Conservation (phyloP, 2,888 invertebrate genomes). For the Meliscaeva auricollis region DNA sequence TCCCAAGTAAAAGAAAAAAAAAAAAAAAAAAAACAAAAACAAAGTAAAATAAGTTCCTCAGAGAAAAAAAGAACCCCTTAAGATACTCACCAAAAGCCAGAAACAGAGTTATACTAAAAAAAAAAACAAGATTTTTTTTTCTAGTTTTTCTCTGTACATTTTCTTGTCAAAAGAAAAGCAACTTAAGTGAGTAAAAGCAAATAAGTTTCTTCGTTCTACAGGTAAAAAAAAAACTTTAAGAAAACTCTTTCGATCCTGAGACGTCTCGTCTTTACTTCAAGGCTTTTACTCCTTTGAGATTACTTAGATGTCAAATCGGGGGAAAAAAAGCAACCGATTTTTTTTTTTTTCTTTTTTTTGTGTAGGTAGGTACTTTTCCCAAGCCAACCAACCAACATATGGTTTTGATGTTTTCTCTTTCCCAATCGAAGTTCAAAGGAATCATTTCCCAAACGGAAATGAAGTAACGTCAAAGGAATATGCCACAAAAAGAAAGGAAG, state of each 20-base stretch:
- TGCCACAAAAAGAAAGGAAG: constrained; percentile 61
- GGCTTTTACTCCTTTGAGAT: constrained; percentile 63
- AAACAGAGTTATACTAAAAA: constrained; percentile 27
- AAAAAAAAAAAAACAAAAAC: not conserved
- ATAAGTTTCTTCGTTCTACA: constrained; percentile 52
- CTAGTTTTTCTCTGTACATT: not conserved
- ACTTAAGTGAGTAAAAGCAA: constrained; percentile 35
- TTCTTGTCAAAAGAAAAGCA: constrained; percentile 15
- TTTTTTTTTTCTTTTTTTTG: constrained; percentile 8
- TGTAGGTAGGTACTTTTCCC: not conserved
- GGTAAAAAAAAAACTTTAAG: constrained; percentile 28
- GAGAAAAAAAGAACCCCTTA: constrained; percentile 6
- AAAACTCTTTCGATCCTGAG: constrained; percentile 8
- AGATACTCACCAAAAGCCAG: constrained; percentile 37
- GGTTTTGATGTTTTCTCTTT: constrained; percentile 71
- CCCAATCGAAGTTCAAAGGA: constrained; percentile 77
- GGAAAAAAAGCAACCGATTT: constrained; percentile 16
- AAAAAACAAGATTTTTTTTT: not conserved
- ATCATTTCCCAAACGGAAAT: constrained; percentile 77
- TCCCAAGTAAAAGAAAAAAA: constrained; percentile 8
- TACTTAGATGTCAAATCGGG: constrained; percentile 53
- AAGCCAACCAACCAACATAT: constrained; percentile 58
- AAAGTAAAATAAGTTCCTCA: not conserved
- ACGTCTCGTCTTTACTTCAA: constrained; percentile 28
- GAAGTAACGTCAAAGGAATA: constrained; percentile 77